Evolutionary conservation across 2,888 invertebrate species (phyloP).

Genomic region (Campoplex nolae): DNA sequence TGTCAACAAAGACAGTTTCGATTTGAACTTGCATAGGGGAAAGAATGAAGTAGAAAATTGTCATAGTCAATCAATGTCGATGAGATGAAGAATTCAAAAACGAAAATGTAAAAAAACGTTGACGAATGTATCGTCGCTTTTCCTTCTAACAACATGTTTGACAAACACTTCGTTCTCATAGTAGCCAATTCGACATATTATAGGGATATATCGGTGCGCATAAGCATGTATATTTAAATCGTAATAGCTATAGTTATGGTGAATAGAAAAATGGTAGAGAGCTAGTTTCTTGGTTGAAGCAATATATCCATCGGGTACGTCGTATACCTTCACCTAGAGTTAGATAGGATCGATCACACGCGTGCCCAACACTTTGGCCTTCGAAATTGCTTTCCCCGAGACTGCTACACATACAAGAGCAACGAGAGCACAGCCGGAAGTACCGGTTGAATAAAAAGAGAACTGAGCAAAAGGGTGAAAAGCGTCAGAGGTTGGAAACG

Average conservation of each 20-base stretch:
- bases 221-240: not conserved
- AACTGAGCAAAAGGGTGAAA: constrained; percentile 20
- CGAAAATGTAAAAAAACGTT: not conserved
- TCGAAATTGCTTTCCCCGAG: constrained; percentile 69
- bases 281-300: constrained; percentile 51
- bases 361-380: constrained; percentile 61
- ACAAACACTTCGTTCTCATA: not conserved
- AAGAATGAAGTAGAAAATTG: not conserved
- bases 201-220: not conserved
- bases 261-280: constrained; percentile 40
- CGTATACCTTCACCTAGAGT: constrained; percentile 38
- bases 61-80: not conserved
- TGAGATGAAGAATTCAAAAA: not conserved
- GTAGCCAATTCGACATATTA: not conserved
- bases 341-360: constrained; percentile 63
- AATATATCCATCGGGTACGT: constrained; percentile 48
- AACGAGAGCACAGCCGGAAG: constrained; percentile 40
- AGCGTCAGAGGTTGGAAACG: constrained; percentile 7
- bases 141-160: not conserved
- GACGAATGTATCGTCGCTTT: too few relatives aligned
- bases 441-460: constrained; percentile 37
- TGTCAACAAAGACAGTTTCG: too few relatives aligned
- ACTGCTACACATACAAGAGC: constrained; percentile 29
- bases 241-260: constrained; percentile 29
- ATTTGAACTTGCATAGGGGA: not conserved